Evolutionary conservation across 1,140 invertebrate genomes (phyloP).

Genomic region (Euborellia annulipes): DNA sequence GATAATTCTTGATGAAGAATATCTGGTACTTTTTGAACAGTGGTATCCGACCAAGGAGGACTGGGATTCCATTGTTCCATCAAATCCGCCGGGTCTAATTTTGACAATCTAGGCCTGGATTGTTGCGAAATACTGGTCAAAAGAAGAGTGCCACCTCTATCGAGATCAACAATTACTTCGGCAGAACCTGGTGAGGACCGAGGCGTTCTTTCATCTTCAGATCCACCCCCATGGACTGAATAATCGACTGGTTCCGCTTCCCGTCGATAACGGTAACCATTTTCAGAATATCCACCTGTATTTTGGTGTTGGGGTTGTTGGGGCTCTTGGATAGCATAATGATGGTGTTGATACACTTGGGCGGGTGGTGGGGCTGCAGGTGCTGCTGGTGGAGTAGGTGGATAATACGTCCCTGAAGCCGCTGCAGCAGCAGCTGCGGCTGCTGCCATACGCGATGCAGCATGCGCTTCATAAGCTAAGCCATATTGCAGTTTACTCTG

Average conservation of each 20-base stretch:
- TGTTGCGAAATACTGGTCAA: no score
- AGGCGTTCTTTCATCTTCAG: background rate
- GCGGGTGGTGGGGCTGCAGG: conserved; percentile 12
- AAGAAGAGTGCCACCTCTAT: conserved; percentile 13
- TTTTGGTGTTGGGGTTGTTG: conserved; percentile 4
- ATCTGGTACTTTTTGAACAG: conserved; percentile 60
- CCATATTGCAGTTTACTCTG: conserved; percentile 87
- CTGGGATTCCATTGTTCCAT: conserved; percentile 71
- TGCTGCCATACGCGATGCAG: conserved; percentile 17
- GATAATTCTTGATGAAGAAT: conserved; percentile 64
- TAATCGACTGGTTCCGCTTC: conserved; percentile 30
- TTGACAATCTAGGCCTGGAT: background rate
- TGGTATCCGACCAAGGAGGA: conserved; percentile 64
- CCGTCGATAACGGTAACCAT: conserved; percentile 14
- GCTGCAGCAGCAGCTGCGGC: conserved; percentile 13
- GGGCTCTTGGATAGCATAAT: conserved; percentile 4
- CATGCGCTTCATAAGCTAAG: conserved; percentile 48
- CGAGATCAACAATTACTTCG: conserved; percentile 19
- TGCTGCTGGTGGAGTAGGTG: conserved; percentile 11
- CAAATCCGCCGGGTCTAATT: conserved; percentile 41
- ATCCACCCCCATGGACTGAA: conserved; percentile 15
- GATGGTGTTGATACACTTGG: conserved; percentile 14
- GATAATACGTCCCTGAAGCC: conserved; percentile 8
- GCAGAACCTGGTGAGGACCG: conserved; percentile 22
- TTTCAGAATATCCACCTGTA: background rate